Conservation (phyloP, 2,797 vertebrate species). For the Pipistrellus pipistrellus region DNA sequence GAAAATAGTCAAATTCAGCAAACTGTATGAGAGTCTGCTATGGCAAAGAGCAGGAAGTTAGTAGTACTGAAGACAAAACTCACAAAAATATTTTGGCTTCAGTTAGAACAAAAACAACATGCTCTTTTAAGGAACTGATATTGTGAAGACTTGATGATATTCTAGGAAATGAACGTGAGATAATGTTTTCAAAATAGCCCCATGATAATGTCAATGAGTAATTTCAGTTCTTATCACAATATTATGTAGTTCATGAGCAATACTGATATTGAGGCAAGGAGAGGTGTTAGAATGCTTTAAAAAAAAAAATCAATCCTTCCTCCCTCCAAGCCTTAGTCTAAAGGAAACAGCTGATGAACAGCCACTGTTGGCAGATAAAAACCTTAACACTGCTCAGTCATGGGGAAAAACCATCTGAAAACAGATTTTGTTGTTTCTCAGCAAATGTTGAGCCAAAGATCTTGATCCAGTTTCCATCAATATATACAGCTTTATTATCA, state of each 20-base stretch:
- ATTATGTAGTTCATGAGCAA: slow-evolving; percentile 73
- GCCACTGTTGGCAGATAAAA: background rate
- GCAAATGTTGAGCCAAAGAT: background rate
- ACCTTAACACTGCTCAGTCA: background rate
- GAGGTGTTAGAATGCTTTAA: slow-evolving; percentile 17
- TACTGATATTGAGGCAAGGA: background rate
- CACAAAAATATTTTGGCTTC: slow-evolving; percentile 63
- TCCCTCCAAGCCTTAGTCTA: fast-evolving
- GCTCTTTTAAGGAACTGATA: slow-evolving; percentile 78
- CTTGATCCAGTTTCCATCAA: background rate
- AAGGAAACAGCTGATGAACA: background rate
- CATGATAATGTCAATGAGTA: slow-evolving; percentile 83
- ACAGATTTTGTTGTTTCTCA: background rate
- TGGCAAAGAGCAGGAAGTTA: slow-evolving; percentile 32
- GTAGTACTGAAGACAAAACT: slow-evolving; percentile 58
- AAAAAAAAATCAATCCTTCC: fast-evolving
- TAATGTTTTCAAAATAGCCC: slow-evolving; percentile 88
- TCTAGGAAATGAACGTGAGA: slow-evolving; percentile 86
- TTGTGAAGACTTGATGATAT: slow-evolving; percentile 75
- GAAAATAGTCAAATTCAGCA: background rate
- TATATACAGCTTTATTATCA: background rate
- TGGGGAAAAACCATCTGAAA: background rate
- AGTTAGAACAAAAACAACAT: slow-evolving; percentile 69
- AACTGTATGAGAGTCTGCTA: background rate
- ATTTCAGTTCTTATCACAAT: slow-evolving; percentile 83